These are phyloP conservation scores for Drosophila albomicans DNA, from an alignment of 1,140 invertebrate species.

Conservation along the genomic window DNA sequence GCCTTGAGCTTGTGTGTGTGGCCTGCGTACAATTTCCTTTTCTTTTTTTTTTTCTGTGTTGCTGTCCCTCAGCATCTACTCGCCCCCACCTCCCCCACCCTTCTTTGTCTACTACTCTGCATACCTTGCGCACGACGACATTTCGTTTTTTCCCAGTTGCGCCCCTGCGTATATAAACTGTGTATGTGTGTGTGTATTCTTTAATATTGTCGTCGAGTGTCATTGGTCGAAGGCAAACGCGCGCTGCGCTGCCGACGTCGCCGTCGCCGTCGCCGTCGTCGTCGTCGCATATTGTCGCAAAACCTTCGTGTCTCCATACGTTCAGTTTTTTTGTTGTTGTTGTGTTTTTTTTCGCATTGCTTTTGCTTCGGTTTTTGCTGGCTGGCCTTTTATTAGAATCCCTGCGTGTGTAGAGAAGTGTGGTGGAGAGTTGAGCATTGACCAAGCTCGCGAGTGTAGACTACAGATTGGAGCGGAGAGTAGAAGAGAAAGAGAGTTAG, in stretches of 20 bases:
- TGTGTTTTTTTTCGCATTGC: slow-evolving; percentile 13
- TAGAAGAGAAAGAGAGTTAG: slow-evolving; percentile 5
- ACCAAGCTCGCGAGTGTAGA: not conserved
- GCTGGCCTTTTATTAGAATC: slow-evolving; percentile 68
- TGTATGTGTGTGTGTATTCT: slow-evolving; percentile 50
- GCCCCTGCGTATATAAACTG: slow-evolving; percentile 30
- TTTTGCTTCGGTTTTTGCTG: slow-evolving; percentile 2
- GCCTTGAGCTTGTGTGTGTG: slow-evolving; percentile 41
- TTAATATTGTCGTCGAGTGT: slow-evolving; percentile 85
- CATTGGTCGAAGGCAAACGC: slow-evolving; percentile 79
- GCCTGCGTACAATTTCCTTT: slow-evolving; percentile 33
- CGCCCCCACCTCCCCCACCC: slow-evolving; percentile 19
- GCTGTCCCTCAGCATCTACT: slow-evolving; percentile 67
- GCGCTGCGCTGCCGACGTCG: slow-evolving; percentile 44
- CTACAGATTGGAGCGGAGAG: not conserved
- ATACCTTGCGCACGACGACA: slow-evolving; percentile 50
- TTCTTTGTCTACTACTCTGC: not conserved
- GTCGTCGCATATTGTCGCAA: slow-evolving; percentile 58
- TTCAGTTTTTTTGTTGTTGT: slow-evolving; percentile 19
- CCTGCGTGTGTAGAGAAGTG: slow-evolving; percentile 8
- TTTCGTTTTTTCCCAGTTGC: slow-evolving; percentile 73
- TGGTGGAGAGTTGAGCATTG: not conserved
- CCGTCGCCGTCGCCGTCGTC: slow-evolving; percentile 23
- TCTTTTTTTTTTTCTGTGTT: slow-evolving; percentile 26
- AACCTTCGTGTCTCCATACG: slow-evolving; percentile 36